A percentile compares a stretch with the other conserved stretches of the same genome.
These are phyloP conservation scores for Lichenostomus cassidix DNA, from an alignment of 2,113 vertebrate species.

Conservation along the genomic window DNA sequence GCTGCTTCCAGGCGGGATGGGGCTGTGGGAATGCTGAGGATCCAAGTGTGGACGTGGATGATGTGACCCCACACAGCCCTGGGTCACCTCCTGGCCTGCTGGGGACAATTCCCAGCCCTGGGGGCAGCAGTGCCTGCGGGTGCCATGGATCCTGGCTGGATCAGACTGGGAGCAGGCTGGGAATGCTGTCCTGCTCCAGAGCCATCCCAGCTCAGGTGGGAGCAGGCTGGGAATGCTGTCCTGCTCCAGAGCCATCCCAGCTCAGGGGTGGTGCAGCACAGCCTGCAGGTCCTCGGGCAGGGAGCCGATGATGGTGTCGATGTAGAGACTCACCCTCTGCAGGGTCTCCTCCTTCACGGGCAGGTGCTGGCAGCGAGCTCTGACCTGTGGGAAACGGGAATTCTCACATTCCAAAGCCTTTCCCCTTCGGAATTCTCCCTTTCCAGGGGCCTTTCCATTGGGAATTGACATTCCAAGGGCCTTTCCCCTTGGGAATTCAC, in stretches of 20 bases:
- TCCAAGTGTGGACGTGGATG: not conserved
- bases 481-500: too few relatives aligned
- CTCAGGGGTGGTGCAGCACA: constrained; percentile 76
- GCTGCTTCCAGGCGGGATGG: not conserved
- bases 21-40: fast-evolving
- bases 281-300: constrained; percentile 87
- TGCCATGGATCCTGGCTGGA: too few relatives aligned
- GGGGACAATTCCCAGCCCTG: too few relatives aligned
- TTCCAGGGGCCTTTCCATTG: too few relatives aligned
- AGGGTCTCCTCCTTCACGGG: constrained; percentile 81
- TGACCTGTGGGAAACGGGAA: constrained; percentile 60
- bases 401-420: too few relatives aligned
- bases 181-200: too few relatives aligned
- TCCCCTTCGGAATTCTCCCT: too few relatives aligned
- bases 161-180: too few relatives aligned
- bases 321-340: constrained; percentile 70
- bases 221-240: not conserved
- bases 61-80: not conserved
- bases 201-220: too few relatives aligned
- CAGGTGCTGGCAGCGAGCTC: constrained; percentile 81
- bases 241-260: not conserved
- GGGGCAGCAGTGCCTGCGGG: too few relatives aligned
- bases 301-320: constrained; percentile 73
- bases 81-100: not conserved
- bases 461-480: too few relatives aligned